Base-by-base conservation (phyloP, 2,888 invertebrate genomes). In the Eurytoma californica region DNA sequence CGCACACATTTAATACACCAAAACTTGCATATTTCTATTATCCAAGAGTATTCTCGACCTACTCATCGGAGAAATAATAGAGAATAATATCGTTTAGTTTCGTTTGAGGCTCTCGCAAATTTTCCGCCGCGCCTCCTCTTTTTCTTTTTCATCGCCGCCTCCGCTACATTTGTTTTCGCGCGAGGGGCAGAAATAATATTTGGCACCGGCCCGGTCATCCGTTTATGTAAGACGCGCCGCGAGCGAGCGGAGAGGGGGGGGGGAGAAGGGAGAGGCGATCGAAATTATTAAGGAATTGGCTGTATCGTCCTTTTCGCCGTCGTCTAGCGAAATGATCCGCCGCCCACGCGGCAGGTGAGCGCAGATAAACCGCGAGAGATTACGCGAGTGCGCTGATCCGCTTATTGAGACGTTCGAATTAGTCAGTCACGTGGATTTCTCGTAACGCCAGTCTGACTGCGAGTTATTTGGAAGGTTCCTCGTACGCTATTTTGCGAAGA, bases 131-230 rank as follows among this genome's bases (percentile, higher is more conserved):
- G 4, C 63, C 7, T 12, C n/a, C 49, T 66, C 24, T 39, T 16
- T 63, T 53, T 68, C 55, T 39, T 30, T 16, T 63, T 39, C 63
- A 18, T 20, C 18, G 39, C 28, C 28, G 47, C 14, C 47, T 39
- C 61, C n/a, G 30, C 70, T n/a, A 77, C 76, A 69, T 72, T 72
- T 72, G 67, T 77, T 78, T 67, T 49, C 65, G 67, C 67, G n/a
- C 61, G 39, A 76, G 82, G 84, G 70, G 83, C 84, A 83, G 83
- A 86, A 85, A 85, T 86, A 86, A 86, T 85, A 85, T 86, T 86
- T 86, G 86, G 85, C 85, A 86, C 84, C 77, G 68, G 74, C 60
- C 12, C 81, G 80, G 75, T 67, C 65, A 82, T 83, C 77, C 83
- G 83, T 85, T 85, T 86, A 84, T 83, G 81, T 82, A 85, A 85